Conservation (phyloP, 2,888 invertebrate species). For the Netelia melanura region DNA sequence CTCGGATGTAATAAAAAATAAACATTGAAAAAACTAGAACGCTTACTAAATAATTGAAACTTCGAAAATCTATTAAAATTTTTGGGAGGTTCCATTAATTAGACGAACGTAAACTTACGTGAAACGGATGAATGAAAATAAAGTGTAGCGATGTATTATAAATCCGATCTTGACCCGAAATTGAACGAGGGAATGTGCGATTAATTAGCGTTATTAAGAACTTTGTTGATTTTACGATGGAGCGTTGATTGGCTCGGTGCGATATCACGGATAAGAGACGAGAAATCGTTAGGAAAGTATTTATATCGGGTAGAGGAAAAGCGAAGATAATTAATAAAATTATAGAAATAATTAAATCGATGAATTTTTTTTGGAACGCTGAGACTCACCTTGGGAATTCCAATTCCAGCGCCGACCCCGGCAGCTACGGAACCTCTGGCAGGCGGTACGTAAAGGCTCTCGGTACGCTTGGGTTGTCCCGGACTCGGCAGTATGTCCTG, state of each 20-base stretch:
- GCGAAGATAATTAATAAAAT: constrained; percentile 15
- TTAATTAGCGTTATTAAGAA: not conserved
- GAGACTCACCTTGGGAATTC: constrained; percentile 78
- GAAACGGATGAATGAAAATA: not conserved
- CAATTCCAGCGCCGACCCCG: constrained; percentile 72
- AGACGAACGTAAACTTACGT: not conserved
- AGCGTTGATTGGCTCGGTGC: not conserved
- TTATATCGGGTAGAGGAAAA: not conserved
- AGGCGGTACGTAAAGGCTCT: constrained; percentile 93
- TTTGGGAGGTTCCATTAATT: not conserved
- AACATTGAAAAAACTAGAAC: not conserved
- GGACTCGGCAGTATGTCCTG: constrained; percentile 96
- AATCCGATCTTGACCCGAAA: not conserved
- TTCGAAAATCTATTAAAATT: not conserved
- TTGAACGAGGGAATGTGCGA: not conserved
- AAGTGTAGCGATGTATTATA: not conserved
- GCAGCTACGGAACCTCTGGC: constrained; percentile 84
- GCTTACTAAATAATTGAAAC: not conserved
- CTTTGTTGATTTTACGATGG: not conserved
- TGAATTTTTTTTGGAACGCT: not conserved
- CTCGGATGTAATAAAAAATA: not conserved
- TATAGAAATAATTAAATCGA: not conserved
- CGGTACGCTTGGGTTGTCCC: constrained; percentile 95
- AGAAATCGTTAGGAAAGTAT: not conserved
- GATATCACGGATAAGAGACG: not conserved